Conservation (phyloP, 2,888 invertebrate species). For the Penaeus monodon region DNA sequence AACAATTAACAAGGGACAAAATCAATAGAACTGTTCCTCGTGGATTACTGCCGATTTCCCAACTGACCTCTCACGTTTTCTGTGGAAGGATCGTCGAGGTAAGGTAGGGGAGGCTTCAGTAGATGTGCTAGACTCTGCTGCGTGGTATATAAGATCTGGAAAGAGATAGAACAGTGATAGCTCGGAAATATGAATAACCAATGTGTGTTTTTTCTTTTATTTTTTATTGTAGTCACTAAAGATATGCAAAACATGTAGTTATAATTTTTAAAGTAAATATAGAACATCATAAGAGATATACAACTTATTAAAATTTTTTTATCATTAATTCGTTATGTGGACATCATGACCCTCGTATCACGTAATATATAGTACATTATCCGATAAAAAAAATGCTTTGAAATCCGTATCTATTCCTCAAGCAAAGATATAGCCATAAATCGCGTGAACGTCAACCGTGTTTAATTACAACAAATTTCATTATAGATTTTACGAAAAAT, state of each 20-base stretch:
- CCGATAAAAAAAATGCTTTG: too few species aligned
- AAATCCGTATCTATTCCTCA: too few species aligned
- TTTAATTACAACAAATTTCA: too few species aligned
- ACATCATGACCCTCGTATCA: neutral
- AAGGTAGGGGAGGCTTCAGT: slow-evolving; percentile 58
- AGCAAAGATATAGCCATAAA: too few species aligned
- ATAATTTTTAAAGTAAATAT: too few species aligned
- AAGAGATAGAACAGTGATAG: neutral
- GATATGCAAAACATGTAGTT: too few species aligned
- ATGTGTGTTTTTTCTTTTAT: neutral
- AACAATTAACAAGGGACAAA: slow-evolving; percentile 4
- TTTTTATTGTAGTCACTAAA: too few species aligned
- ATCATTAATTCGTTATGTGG: neutral
- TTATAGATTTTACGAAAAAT: too few species aligned
- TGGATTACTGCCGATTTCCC: slow-evolving; percentile 39
- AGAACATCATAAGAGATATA: too few species aligned
- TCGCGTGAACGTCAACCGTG: too few species aligned
- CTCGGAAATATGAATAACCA: neutral
- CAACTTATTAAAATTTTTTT: too few species aligned
- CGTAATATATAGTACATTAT: too few species aligned
- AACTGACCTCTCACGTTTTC: slow-evolving; percentile 61
- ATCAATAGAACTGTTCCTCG: slow-evolving; percentile 49
- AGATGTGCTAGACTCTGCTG: slow-evolving; percentile 59
- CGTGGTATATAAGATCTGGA: slow-evolving; percentile 62
- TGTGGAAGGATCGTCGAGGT: slow-evolving; percentile 56